phyloP scores from a whole-genome alignment of 2,888 invertebrate species.

The Muschampia plurimacula region DNA sequence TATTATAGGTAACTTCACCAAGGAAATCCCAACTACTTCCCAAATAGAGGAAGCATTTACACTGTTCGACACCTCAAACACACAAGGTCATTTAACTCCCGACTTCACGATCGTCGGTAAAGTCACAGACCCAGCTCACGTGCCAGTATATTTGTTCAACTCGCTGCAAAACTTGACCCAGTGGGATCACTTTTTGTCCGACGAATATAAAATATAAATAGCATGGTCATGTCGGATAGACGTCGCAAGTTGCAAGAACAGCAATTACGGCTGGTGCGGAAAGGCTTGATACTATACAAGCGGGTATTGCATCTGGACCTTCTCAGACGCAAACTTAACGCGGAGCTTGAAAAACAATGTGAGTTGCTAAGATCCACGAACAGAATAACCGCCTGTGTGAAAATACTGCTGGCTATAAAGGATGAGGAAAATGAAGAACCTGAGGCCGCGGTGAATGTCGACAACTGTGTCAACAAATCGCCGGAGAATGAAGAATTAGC shows the following conservation, averaged over 20 bases:
- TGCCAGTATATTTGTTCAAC: constrained; percentile 18
- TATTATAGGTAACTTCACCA: constrained; percentile 29
- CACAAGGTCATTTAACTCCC: constrained; percentile 5
- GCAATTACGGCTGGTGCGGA: background rate
- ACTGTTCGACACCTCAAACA: constrained; percentile 9
- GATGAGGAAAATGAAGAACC: background rate
- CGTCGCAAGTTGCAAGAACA: background rate
- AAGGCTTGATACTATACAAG: background rate
- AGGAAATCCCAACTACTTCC: constrained; percentile 15
- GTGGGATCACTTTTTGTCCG: constrained; percentile 28
- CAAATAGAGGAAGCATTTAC: constrained; percentile 30
- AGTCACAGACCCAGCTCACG: background rate
- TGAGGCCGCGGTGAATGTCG: background rate
- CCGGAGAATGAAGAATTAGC: too few relatives aligned
- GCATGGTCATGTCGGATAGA: background rate
- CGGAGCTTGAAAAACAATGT: background rate
- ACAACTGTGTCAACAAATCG: background rate
- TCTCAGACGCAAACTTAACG: background rate
- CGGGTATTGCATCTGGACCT: background rate
- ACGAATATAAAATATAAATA: background rate
- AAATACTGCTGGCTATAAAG: background rate
- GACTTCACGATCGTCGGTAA: constrained; percentile 31
- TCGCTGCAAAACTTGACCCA: constrained; percentile 20
- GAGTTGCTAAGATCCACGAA: background rate
- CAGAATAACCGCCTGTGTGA: background rate